A percentile compares a stretch with the other conserved stretches of the same genome.
Conservation (phyloP, 2,888 invertebrate genomes). For the Busseola fusca region DNA sequence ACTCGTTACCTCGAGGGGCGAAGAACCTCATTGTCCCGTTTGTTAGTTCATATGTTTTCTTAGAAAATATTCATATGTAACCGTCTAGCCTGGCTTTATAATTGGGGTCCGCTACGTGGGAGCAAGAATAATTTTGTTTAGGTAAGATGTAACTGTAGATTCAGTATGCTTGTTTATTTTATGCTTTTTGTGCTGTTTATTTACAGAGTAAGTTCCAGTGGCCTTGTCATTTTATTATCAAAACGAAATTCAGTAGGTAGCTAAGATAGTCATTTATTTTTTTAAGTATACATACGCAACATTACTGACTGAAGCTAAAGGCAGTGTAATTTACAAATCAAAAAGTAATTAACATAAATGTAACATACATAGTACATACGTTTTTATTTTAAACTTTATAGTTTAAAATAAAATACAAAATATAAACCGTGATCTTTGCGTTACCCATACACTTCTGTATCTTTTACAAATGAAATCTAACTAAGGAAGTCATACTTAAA, state of each 20-base stretch:
- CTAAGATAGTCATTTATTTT: neutral
- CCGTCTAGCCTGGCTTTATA: constrained; percentile 32
- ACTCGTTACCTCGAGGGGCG: constrained; percentile 42
- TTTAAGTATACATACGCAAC: neutral
- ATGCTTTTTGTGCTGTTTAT: neutral
- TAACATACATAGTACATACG: no score
- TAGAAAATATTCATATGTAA: constrained; percentile 40
- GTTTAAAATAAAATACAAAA: no score
- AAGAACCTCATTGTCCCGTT: constrained; percentile 49
- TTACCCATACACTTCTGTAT: no score
- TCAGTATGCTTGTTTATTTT: constrained; percentile 10
- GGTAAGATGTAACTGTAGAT: neutral
- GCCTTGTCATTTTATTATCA: neutral
- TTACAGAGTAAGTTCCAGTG: neutral
- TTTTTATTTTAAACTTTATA: no score
- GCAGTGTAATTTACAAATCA: no score
- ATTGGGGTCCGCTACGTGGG: neutral
- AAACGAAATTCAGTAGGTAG: neutral
- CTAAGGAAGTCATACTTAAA: no score
- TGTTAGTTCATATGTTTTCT: constrained; percentile 33
- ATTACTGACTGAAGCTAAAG: neutral
- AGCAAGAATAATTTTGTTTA: constrained; percentile 14
- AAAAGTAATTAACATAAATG: no score
- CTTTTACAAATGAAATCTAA: no score
- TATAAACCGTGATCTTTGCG: no score